phyloP scores from a whole-genome alignment of 2,888 invertebrate genomes.

The Homarus gammarus region DNA sequence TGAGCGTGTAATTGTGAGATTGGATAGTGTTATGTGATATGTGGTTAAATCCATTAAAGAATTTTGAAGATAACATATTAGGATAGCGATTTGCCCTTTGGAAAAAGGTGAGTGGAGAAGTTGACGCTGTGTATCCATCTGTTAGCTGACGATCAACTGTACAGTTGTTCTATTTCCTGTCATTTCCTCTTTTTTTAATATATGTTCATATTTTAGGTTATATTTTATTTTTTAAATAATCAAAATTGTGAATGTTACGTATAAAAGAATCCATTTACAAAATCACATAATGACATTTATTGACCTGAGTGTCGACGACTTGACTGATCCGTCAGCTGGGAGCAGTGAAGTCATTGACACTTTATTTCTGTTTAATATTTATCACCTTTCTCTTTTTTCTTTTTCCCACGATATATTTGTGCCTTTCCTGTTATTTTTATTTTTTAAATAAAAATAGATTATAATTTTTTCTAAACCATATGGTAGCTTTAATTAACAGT shows the following conservation, averaged over 20 bases:
- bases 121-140: constrained; percentile 27
- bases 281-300: too few species aligned
- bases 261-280: not conserved
- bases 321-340: too few species aligned
- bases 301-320: too few species aligned
- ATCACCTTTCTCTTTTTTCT: too few species aligned
- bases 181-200: not conserved
- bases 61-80: constrained; percentile 1
- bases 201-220: not conserved
- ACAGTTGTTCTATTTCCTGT: not conserved
- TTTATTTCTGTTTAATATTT: too few species aligned
- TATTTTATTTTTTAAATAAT: not conserved
- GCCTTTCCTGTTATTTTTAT: too few species aligned
- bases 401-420: too few species aligned
- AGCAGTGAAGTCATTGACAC: too few species aligned
- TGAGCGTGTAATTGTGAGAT: constrained; percentile 23
- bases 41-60: constrained; percentile 5
- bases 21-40: constrained; percentile 40
- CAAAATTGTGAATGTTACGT: not conserved
- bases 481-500: too few species aligned
- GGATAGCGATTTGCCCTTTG: constrained; percentile 45
- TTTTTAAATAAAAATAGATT: too few species aligned
- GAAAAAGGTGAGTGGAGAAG: constrained; percentile 9
- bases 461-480: too few species aligned
- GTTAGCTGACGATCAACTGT: not conserved